Evolutionary conservation across 2,113 vertebrate species (phyloP).

Genomic region (Etia nguti): DNA sequence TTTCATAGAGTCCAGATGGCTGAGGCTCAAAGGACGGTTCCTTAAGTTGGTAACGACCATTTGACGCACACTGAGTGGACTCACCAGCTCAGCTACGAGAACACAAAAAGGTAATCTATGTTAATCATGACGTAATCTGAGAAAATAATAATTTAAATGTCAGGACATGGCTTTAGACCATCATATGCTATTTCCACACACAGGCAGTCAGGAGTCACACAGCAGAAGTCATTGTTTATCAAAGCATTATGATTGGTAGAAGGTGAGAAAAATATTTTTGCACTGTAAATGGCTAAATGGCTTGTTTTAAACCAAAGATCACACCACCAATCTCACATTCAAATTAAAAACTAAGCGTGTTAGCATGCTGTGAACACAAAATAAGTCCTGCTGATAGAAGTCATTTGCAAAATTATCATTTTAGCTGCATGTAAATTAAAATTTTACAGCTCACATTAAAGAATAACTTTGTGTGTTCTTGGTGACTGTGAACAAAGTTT

Average conservation of each 20-base stretch:
- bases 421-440: background rate
- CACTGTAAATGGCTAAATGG: background rate
- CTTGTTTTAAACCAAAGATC: background rate
- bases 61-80: background rate
- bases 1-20: background rate
- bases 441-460: too few species aligned
- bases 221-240: too few species aligned
- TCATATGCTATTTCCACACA: too few species aligned
- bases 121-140: background rate
- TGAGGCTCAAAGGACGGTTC: too few species aligned
- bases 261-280: background rate
- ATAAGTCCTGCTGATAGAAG: background rate
- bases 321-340: background rate
- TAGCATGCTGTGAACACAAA: background rate
- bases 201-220: too few species aligned
- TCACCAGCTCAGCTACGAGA: background rate
- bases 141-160: too few species aligned
- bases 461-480: too few species aligned
- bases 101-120: background rate
- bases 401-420: too few species aligned
- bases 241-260: background rate
- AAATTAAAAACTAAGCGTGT: background rate
- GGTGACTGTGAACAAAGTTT: too few species aligned
- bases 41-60: background rate
- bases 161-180: background rate